A percentile compares a stretch with the other conserved stretches of the same genome.
Evolutionary conservation across 2,888 invertebrate genomes (phyloP).

Genomic region (Lysandra bellargus): DNA sequence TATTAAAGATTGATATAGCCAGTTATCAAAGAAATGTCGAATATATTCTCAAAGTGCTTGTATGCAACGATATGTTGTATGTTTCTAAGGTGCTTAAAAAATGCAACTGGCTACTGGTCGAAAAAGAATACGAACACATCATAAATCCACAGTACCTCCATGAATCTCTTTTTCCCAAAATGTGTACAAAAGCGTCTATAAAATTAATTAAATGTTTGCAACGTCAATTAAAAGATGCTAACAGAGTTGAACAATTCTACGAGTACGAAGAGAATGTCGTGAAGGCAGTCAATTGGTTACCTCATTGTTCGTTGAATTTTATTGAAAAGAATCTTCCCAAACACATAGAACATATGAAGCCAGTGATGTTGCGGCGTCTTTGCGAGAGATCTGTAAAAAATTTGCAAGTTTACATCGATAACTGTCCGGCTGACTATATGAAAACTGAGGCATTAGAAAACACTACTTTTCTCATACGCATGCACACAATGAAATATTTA

Average conservation of each 20-base stretch:
- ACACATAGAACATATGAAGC: conserved; percentile 41
- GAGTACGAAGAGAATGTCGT: conserved; percentile 48
- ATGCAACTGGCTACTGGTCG: conserved; percentile 60
- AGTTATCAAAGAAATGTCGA: conserved; percentile 52
- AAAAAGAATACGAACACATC: conserved; percentile 56
- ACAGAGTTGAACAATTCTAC: conserved; percentile 58
- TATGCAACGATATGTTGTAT: conserved; percentile 58
- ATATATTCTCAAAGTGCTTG: conserved; percentile 56
- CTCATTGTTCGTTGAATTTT: conserved; percentile 56
- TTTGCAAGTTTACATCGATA: conserved; percentile 45
- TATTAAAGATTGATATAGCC: conserved; percentile 62
- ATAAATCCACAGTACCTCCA: conserved; percentile 61
- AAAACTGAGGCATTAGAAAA: conserved; percentile 44
- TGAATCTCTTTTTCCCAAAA: conserved; percentile 54
- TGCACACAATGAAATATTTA: conserved; percentile 52
- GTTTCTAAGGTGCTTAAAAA: conserved; percentile 60
- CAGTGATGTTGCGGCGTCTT: conserved; percentile 50
- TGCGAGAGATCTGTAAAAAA: conserved; percentile 54
- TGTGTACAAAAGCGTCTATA: conserved; percentile 56
- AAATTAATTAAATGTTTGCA: conserved; percentile 58
- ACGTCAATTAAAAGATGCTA: conserved; percentile 55
- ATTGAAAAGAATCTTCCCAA: conserved; percentile 51
- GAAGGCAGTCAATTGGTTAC: conserved; percentile 58
- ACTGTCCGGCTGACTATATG: conserved; percentile 42
- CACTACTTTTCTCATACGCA: conserved; percentile 51